Conservation (phyloP, 2,797 vertebrate species). For the Amphiprion clarkii region DNA sequence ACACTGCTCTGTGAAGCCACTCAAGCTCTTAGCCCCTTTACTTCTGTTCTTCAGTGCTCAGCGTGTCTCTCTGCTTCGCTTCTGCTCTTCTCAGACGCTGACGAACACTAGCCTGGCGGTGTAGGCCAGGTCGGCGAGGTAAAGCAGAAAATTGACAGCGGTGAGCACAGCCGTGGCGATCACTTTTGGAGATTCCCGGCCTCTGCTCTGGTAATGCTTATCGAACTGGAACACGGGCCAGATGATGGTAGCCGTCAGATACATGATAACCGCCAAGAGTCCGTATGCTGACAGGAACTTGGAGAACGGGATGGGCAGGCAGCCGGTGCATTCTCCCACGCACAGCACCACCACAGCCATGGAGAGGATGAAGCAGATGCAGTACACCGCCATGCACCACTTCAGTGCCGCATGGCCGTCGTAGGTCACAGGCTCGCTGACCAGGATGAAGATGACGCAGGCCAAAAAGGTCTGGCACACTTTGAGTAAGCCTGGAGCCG, state of each 20-base stretch:
- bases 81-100: conserved; percentile 49
- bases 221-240: conserved; percentile 92
- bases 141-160: conserved; percentile 84
- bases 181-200: fast-evolving
- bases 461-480: conserved; percentile 92
- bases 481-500: conserved; percentile 90
- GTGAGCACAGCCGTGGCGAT: conserved; percentile 77
- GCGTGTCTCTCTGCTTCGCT: not conserved
- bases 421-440: conserved; percentile 79
- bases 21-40: not conserved
- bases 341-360: conserved; percentile 89
- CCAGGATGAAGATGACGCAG: conserved; percentile 90
- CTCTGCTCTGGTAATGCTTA: fast-evolving
- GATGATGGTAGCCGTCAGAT: conserved; percentile 87
- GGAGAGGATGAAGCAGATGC: conserved; percentile 93
- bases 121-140: conserved; percentile 82
- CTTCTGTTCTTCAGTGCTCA: not conserved
- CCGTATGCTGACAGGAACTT: conserved; percentile 89
- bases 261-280: conserved; percentile 86
- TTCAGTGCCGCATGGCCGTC: conserved; percentile 70
- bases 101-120: conserved; percentile 83
- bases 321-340: conserved; percentile 89
- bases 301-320: conserved; percentile 88
- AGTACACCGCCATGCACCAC: conserved; percentile 93
- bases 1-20: not conserved